phyloP scores from a whole-genome alignment of 2,797 vertebrate genomes.

The Pangasius djambal region DNA sequence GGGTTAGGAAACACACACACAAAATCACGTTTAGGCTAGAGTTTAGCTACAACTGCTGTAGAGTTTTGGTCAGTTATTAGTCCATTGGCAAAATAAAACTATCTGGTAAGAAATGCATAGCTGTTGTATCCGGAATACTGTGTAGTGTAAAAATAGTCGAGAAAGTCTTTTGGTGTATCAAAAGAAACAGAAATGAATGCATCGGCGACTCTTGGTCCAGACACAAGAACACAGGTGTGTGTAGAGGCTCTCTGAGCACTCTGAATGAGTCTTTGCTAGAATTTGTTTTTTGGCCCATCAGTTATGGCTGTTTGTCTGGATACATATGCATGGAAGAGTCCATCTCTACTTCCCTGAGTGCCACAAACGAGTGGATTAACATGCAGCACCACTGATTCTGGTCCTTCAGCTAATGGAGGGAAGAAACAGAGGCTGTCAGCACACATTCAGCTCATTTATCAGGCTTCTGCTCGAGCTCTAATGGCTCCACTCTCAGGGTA shows the following conservation, averaged over 20 bases:
- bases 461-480: constrained; percentile 19
- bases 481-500: constrained; percentile 8
- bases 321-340: constrained; percentile 16
- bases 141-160: neutral
- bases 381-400: constrained; percentile 30
- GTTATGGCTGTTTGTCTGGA: constrained; percentile 12
- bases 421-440: constrained; percentile 27
- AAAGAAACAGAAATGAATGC: neutral
- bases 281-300: constrained; percentile 8
- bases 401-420: constrained; percentile 24
- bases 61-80: neutral
- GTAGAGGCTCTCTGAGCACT: neutral
- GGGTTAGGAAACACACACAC: neutral
- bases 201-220: neutral
- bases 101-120: neutral
- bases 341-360: neutral
- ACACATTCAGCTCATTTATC: constrained; percentile 32
- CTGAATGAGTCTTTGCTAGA: neutral
- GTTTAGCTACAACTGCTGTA: neutral
- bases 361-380: constrained; percentile 25
- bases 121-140: neutral
- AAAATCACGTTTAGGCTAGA: neutral
- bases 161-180: neutral
- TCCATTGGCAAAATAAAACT: neutral
- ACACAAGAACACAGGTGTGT: neutral